Percentiles rank a stretch among this genome's conserved stretches.
These are phyloP conservation scores for Stenodera caucasica DNA, from an alignment of 2,888 invertebrate genomes.

Conservation along the genomic window DNA sequence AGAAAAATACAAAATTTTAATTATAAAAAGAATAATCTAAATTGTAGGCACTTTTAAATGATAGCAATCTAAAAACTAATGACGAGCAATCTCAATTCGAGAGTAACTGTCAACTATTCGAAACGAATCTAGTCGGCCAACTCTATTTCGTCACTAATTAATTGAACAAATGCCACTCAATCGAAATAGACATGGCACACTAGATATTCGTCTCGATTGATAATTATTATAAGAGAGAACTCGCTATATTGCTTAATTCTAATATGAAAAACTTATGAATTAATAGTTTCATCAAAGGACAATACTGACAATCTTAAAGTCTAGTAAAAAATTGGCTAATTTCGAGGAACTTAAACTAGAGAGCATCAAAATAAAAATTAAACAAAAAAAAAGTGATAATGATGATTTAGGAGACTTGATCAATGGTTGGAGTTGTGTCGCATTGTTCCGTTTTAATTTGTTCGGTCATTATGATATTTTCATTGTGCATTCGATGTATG, in stretches of 20 bases:
- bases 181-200: too few relatives aligned
- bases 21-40: neutral
- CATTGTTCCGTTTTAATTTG: neutral
- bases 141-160: too few relatives aligned
- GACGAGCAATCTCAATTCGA: too few relatives aligned
- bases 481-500: slow-evolving; percentile 74
- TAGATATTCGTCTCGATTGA: too few relatives aligned
- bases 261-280: too few relatives aligned
- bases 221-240: too few relatives aligned
- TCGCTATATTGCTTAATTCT: too few relatives aligned
- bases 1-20: neutral
- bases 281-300: neutral
- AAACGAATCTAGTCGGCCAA: too few relatives aligned
- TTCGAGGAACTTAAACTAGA: neutral
- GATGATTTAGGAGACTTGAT: neutral
- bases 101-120: too few relatives aligned
- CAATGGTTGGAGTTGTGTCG: neutral
- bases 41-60: neutral
- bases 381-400: too few relatives aligned
- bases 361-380: neutral
- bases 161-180: too few relatives aligned
- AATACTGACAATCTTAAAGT: neutral
- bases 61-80: neutral
- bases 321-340: neutral
- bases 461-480: neutral